Conservation (phyloP, 2,113 vertebrate species). For the Romanogobio albipinnatus region DNA sequence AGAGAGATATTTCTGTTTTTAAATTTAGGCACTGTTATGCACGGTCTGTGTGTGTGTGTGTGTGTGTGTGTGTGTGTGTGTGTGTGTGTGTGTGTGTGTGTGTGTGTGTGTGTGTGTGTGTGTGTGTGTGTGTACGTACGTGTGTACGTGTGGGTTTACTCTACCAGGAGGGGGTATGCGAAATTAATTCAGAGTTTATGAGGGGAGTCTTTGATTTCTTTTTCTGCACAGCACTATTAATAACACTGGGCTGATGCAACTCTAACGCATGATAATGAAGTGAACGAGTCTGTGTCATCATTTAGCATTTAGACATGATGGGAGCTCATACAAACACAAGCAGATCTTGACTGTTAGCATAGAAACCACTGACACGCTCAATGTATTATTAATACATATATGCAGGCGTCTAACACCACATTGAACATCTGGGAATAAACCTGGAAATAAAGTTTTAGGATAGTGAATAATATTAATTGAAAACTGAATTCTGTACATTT, state of each 20-base stretch:
- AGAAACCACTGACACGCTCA: background rate
- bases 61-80: background rate
- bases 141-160: conserved; percentile 5
- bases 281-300: conserved; percentile 40
- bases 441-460: background rate
- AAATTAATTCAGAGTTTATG: conserved; percentile 74
- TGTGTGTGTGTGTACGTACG: background rate
- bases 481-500: background rate
- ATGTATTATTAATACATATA: conserved; percentile 2
- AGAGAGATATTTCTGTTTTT: background rate
- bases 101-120: too few relatives aligned
- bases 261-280: conserved; percentile 62
- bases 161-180: conserved; percentile 61
- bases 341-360: background rate
- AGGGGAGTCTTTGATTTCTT: conserved; percentile 70
- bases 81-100: background rate
- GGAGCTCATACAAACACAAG: background rate
- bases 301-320: conserved; percentile 43
- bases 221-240: conserved; percentile 64
- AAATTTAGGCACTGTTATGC: conserved; percentile 10
- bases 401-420: background rate
- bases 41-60: conserved; percentile 13
- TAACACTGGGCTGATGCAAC: conserved; percentile 69
- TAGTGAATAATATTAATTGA: background rate
- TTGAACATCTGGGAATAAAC: background rate